Evolutionary conservation across 2,888 invertebrate species (phyloP).

Genomic region (Nymphalis urticae): DNA sequence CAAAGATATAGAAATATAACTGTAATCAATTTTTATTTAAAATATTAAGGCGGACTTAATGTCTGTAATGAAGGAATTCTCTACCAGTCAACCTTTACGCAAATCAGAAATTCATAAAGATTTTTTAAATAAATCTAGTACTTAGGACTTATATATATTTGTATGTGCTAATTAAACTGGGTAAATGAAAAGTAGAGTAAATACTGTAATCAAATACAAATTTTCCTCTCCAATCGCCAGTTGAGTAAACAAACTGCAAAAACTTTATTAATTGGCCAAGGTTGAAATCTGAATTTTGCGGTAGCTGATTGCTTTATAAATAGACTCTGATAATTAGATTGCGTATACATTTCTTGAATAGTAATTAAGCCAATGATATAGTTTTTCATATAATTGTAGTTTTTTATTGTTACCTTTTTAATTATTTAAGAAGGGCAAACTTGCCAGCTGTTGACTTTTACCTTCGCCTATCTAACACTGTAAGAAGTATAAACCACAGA

Average conservation of each 20-base stretch:
- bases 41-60: no score
- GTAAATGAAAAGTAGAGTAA: slow-evolving; percentile 2
- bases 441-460: no score
- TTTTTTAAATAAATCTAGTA: no score
- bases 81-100: no score
- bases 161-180: background rate
- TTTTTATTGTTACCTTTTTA: no score
- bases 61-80: no score
- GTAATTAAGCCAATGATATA: background rate
- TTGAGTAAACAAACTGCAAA: slow-evolving; percentile 15
- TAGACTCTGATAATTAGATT: slow-evolving; percentile 1
- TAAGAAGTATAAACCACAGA: no score
- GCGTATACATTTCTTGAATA: background rate
- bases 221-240: slow-evolving; percentile 5
- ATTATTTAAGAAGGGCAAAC: no score
- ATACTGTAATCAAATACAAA: slow-evolving; percentile 4
- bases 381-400: no score
- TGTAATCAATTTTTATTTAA: background rate
- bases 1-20: background rate
- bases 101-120: no score
- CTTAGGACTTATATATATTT: no score
- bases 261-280: slow-evolving; percentile 19
- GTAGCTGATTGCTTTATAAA: slow-evolving; percentile 9
- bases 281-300: slow-evolving; percentile 18
- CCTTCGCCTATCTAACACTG: no score